Evolutionary conservation across 2,888 invertebrate species (phyloP).

Genomic region (Hetaerina titia): DNA sequence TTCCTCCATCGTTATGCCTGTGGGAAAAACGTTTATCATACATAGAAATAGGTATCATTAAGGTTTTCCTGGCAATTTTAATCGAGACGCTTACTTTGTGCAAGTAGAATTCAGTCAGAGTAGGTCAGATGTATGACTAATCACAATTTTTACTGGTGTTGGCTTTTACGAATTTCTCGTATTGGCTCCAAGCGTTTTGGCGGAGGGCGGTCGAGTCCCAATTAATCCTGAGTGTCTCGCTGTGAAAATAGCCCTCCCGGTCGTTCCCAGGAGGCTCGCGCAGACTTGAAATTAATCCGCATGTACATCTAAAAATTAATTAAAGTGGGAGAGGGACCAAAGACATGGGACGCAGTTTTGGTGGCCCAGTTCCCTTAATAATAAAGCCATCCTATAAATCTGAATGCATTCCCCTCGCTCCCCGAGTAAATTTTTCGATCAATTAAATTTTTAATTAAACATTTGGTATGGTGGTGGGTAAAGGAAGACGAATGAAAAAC

Average conservation of each 20-base stretch:
- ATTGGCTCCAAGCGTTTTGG: not conserved
- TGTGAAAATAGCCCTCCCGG: not conserved
- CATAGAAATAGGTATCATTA: not conserved
- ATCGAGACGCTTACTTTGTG: not conserved
- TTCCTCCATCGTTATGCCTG: not conserved
- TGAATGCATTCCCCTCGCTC: not conserved
- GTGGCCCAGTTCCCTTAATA: not conserved
- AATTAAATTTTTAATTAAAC: not conserved
- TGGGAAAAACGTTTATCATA: not conserved
- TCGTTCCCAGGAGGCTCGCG: not conserved
- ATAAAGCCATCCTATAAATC: conserved; percentile 9
- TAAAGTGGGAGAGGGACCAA: not conserved
- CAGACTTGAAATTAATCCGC: not conserved
- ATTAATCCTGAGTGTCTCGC: not conserved
- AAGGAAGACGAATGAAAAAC: not conserved
- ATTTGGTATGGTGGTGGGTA: not conserved
- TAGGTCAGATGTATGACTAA: not conserved
- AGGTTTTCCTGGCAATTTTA: not conserved
- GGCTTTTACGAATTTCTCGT: not conserved
- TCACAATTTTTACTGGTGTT: not conserved
- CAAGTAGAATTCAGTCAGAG: not conserved
- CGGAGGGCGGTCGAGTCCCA: not conserved
- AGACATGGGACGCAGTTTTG: not conserved
- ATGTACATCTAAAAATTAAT: not conserved
- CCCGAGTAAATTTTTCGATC: not conserved